Evolutionary conservation across 2,113 vertebrate genomes (phyloP).

Genomic region (Bucco capensis): DNA sequence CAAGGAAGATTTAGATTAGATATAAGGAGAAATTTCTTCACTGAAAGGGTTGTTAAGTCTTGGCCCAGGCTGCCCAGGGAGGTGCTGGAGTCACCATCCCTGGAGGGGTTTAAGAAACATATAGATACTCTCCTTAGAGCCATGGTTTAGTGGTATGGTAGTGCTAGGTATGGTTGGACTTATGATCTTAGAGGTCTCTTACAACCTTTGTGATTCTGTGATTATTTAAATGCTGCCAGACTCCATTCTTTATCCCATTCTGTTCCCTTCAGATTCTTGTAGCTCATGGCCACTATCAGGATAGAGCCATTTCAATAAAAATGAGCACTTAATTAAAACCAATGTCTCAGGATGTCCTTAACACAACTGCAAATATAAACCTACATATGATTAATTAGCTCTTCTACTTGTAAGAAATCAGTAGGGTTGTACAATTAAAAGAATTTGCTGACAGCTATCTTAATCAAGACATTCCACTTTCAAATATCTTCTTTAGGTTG

Average conservation of each 20-base stretch:
- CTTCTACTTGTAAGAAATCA: background rate
- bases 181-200: too few species aligned
- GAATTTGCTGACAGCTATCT: background rate
- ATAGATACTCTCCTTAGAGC: too few species aligned
- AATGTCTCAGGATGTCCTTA: background rate
- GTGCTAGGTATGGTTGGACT: too few species aligned
- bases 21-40: too few species aligned
- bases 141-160: too few species aligned
- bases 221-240: background rate
- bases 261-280: background rate
- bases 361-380: background rate
- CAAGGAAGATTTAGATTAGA: too few species aligned
- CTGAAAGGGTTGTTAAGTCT: too few species aligned
- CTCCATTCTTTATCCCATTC: background rate
- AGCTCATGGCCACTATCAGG: background rate
- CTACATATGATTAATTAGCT: background rate
- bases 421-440: background rate
- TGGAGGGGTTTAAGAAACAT: too few species aligned
- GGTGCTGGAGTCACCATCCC: too few species aligned
- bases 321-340: background rate
- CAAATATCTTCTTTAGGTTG: background rate
- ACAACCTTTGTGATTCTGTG: too few species aligned
- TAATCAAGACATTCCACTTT: background rate
- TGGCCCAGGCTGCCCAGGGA: too few species aligned
- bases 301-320: background rate